phyloP scores from a whole-genome alignment of 2,888 invertebrate genomes.

The Muscina levida region DNA sequence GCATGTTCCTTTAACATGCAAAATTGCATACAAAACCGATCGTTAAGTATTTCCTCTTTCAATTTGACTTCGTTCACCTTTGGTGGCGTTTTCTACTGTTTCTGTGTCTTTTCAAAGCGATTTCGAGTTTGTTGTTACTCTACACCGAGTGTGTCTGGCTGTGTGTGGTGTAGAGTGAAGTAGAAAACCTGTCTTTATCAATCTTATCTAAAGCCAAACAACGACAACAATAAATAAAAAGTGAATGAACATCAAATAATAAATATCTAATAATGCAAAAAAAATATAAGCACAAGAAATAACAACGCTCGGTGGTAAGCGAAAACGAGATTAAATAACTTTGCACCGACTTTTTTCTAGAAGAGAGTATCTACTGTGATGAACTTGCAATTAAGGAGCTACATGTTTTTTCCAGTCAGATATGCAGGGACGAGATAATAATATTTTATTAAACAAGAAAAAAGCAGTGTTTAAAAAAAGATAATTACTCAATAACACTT shows the following conservation, averaged over 20 bases:
- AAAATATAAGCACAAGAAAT: neutral
- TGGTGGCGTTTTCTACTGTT: neutral
- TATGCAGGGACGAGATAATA: too few species aligned
- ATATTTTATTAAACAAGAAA: too few species aligned
- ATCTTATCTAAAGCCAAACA: conserved; percentile 20
- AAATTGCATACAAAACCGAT: neutral
- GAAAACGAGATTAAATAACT: too few species aligned
- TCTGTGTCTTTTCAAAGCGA: neutral
- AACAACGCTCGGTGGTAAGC: neutral
- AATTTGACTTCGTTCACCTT: conserved; percentile 9
- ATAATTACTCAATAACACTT: too few species aligned
- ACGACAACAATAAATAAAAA: neutral
- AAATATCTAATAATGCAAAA: conserved; percentile 15
- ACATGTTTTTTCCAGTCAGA: too few species aligned
- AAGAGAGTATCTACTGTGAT: too few species aligned
- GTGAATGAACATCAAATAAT: conserved; percentile 2
- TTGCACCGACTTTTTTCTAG: too few species aligned
- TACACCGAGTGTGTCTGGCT: too few species aligned
- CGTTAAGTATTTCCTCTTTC: conserved; percentile 10
- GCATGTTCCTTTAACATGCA: neutral
- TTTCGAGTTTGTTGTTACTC: neutral
- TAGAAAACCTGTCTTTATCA: conserved; percentile 21
- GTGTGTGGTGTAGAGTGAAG: too few species aligned
- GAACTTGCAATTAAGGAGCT: too few species aligned
- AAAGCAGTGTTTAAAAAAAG: too few species aligned